phyloP scores from a whole-genome alignment of 1,140 invertebrate genomes.

The Drosophila bocqueti region DNA sequence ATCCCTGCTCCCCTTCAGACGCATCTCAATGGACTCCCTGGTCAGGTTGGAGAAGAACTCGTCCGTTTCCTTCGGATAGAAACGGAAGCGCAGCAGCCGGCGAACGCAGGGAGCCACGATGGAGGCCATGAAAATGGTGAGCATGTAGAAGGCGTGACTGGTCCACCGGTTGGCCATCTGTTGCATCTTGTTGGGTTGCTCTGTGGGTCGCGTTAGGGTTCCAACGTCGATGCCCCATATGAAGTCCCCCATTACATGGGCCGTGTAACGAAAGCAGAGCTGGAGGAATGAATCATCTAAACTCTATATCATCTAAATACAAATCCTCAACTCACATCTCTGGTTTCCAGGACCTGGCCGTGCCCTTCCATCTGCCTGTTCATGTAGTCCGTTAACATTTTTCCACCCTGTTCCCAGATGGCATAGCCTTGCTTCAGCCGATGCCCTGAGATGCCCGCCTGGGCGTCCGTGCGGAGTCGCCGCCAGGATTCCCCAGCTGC shows the following conservation, averaged over 20 bases:
- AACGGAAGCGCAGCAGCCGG: slow-evolving; percentile 46
- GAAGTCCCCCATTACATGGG: slow-evolving; percentile 85
- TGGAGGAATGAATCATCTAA: slow-evolving; percentile 2
- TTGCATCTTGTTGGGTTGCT: slow-evolving; percentile 55
- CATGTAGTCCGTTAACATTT: slow-evolving; percentile 57
- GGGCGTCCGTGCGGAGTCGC: slow-evolving; percentile 85
- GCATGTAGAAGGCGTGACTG: slow-evolving; percentile 51
- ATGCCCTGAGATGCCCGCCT: slow-evolving; percentile 86
- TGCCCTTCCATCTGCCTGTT: slow-evolving; percentile 10
- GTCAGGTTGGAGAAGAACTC: slow-evolving; percentile 80
- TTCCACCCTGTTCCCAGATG: slow-evolving; percentile 71
- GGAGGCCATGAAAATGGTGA: slow-evolving; percentile 62
- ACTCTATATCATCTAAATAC: neutral
- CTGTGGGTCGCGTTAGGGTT: slow-evolving; percentile 51
- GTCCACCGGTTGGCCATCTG: slow-evolving; percentile 67
- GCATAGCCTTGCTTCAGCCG: slow-evolving; percentile 63
- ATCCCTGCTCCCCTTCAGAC: slow-evolving; percentile 83
- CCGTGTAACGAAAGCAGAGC: slow-evolving; percentile 85
- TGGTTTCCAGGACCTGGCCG: slow-evolving; percentile 57
- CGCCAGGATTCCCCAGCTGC: slow-evolving; percentile 86
- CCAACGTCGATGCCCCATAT: slow-evolving; percentile 86
- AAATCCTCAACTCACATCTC: slow-evolving; percentile 59
- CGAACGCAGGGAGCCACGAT: slow-evolving; percentile 56
- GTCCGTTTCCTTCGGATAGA: slow-evolving; percentile 67
- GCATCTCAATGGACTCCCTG: slow-evolving; percentile 67